phyloP scores from a whole-genome alignment of 2,797 vertebrate genomes.

The Mormyrops attenuatus region DNA sequence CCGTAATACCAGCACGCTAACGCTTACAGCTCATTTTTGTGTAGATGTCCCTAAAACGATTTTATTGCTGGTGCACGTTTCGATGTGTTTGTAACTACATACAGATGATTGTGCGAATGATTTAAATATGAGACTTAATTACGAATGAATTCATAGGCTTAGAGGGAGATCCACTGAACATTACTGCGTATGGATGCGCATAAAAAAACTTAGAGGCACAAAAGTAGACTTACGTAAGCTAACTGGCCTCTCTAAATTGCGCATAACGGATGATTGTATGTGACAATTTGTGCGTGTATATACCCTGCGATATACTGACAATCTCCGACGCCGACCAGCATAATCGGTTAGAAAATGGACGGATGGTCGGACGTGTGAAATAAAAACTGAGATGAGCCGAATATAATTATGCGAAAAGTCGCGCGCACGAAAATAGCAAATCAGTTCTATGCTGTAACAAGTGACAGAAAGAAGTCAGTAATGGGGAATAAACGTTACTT shows the following conservation, averaged over 20 bases:
- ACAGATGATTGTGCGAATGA: not conserved
- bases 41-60: not conserved
- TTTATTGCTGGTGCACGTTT: not conserved
- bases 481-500: not conserved
- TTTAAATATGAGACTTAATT: not conserved
- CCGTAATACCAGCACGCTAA: not conserved
- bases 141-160: not conserved
- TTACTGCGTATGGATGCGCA: not conserved
- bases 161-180: not conserved
- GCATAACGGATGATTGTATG: not conserved
- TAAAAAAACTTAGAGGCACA: not conserved
- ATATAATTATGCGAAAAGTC: not conserved
- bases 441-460: not conserved
- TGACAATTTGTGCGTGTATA: too few relatives aligned
- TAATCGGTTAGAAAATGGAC: not conserved
- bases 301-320: not conserved
- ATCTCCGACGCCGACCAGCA: not conserved
- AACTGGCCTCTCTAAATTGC: not conserved
- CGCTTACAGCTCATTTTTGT: not conserved
- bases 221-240: not conserved
- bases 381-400: not conserved
- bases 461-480: not conserved
- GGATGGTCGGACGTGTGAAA: not conserved
- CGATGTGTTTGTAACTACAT: not conserved
- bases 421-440: not conserved